Base-by-base conservation (phyloP, 2,888 invertebrate species). In the Ophion slaviceki region DNA sequence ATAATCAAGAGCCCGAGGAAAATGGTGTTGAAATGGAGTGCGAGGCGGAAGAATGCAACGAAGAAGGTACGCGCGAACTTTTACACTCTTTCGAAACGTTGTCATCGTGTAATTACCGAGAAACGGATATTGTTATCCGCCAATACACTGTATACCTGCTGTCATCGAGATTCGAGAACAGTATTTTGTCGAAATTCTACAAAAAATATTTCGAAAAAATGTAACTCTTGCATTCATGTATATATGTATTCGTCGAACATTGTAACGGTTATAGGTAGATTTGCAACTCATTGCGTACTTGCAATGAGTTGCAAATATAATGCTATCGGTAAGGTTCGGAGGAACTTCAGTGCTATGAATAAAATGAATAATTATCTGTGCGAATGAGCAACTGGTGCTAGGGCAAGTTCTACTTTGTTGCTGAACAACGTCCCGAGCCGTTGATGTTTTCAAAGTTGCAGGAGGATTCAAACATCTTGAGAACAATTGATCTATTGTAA, bases 1-100 rank as follows among this genome's bases (percentile, higher is more conserved):
- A 88, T 76, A 87, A 89, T 68, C 78, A 68, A 64, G 76, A 87
- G 47, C 76, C 83, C 53, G 82, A 82, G 36, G 78, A 87, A 32
- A 87, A 87, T 47, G 85, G 64, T 28, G 62, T 67, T 59, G 88
- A 86, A 45, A 78, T 70, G 20, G 78, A 86, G 17, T 84, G 74
- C 32, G 87, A 86, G 57, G 72, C 36, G 40, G 85, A 87, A 28
- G 75, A 87, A 62, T 79, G 64, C 53, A 86, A 76, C 64, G 88
- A 88, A 28, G 85, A 89, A 78, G 87, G 89, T 80, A 36, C 47
- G 1, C 20, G 53, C 28, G 11, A 20, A 17, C 24, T 75, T 75
- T 81, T 68, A 10, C 20, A 5, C 11, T 1, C 40, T 70, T 81
- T 47, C 71, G 79, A 45, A 82, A 66, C 40, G 59, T 67, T 36